These are phyloP conservation scores for Shargacucullia verbasci DNA, from an alignment of 2,888 invertebrate genomes.

Conservation along the genomic window DNA sequence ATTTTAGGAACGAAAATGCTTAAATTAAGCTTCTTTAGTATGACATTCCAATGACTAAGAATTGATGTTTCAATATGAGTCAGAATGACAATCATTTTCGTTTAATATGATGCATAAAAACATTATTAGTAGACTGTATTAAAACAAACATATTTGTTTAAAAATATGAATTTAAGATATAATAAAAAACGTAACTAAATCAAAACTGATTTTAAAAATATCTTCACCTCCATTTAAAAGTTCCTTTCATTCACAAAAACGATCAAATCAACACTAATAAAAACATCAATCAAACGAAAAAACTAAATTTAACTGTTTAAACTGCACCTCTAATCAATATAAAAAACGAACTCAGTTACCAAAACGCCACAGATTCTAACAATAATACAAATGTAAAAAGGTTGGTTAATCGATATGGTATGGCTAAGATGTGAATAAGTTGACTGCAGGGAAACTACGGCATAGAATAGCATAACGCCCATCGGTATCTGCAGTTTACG, in stretches of 20 bases:
- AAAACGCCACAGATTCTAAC: constrained; percentile 46
- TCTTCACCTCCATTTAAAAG: background rate
- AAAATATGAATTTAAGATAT: constrained; percentile 1
- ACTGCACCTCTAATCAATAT: constrained; percentile 11
- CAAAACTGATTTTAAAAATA: background rate
- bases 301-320: constrained; percentile 15
- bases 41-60: constrained; percentile 41
- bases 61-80: constrained; percentile 31
- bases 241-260: constrained; percentile 12
- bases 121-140: constrained; percentile 16
- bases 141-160: constrained; percentile 8
- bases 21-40: constrained; percentile 17
- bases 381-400: constrained; percentile 68
- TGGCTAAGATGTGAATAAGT: constrained; percentile 79
- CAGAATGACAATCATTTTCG: constrained; percentile 42
- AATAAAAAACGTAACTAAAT: background rate
- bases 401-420: constrained; percentile 83
- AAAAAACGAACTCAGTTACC: constrained; percentile 10
- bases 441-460: constrained; percentile 86
- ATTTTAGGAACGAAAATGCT: constrained; percentile 8
- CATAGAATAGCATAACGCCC: constrained; percentile 83
- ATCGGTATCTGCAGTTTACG: constrained; percentile 81
- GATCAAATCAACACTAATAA: background rate
- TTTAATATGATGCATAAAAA: constrained; percentile 30
- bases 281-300: constrained; percentile 16